phyloP scores from a whole-genome alignment of 2,797 vertebrate species.

The Scyliorhinus canicula region DNA sequence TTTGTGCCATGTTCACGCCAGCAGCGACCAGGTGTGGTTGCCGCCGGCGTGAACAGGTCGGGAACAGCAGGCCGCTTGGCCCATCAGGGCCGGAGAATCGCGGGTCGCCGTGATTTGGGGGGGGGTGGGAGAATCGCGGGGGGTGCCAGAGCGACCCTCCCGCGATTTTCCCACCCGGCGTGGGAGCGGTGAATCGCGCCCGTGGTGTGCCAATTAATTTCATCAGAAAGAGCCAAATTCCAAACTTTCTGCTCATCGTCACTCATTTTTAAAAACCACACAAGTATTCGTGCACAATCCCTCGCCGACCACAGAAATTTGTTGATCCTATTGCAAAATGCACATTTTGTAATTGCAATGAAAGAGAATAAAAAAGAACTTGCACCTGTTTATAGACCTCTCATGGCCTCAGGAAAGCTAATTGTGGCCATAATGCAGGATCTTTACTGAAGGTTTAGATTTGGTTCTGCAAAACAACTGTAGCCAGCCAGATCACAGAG shows the following conservation, averaged over 20 bases:
- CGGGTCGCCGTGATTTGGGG: no score
- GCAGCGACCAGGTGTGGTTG: no score
- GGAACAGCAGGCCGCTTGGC: no score
- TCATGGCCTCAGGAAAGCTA: neutral
- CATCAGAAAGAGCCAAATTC: neutral
- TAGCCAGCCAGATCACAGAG: neutral
- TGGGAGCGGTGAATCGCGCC: no score
- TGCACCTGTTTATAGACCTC: neutral
- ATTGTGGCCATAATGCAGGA: neutral
- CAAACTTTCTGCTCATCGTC: neutral
- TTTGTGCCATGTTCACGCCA: no score
- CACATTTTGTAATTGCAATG: neutral
- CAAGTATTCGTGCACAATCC: neutral
- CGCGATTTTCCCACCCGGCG: no score
- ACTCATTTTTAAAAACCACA: neutral
- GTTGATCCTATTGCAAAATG: neutral
- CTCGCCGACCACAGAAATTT: neutral
- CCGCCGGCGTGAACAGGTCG: no score
- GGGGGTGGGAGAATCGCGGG: no score
- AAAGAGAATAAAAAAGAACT: neutral
- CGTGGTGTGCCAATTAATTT: neutral
- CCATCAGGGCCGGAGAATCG: no score
- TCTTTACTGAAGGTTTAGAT: neutral
- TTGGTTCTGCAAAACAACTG: neutral
- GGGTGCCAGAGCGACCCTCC: no score